Evolutionary conservation across 2,113 vertebrate species (phyloP).

Genomic region (Nothobranchius kuhntae): DNA sequence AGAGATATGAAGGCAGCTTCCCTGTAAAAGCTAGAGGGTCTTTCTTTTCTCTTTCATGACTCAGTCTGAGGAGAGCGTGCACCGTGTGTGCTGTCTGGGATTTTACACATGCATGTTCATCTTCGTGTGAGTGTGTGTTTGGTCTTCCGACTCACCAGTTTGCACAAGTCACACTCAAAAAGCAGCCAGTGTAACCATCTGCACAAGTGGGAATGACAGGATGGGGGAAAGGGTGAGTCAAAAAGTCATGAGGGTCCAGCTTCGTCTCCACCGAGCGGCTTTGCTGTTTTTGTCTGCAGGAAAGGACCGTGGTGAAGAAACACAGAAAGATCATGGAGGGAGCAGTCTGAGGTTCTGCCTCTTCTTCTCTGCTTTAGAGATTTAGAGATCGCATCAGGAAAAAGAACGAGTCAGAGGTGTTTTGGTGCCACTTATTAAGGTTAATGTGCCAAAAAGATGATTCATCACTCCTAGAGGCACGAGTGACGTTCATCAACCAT

Average conservation of each 20-base stretch:
- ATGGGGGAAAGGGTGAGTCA: conserved; percentile 32
- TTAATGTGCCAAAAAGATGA: conserved; percentile 32
- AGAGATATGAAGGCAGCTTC: conserved; percentile 32
- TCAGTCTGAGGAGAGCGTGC: conserved; percentile 16
- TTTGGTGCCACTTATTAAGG: conserved; percentile 11
- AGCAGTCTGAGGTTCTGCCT: conserved; percentile 12
- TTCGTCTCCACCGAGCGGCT: conserved; percentile 12
- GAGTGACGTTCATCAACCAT: conserved; percentile 45
- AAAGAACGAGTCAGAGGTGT: not conserved
- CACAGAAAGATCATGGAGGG: conserved; percentile 36
- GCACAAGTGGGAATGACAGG: conserved; percentile 22
- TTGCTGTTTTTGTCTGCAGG: conserved; percentile 31
- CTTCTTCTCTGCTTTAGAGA: conserved; percentile 24
- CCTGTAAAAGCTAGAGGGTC: conserved; percentile 28
- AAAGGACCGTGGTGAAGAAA: conserved; percentile 27
- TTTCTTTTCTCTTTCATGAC: conserved; percentile 20
- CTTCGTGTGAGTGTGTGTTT: not conserved
- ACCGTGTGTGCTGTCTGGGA: conserved; percentile 24
- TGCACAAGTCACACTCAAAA: conserved; percentile 48
- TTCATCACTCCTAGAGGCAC: conserved; percentile 40
- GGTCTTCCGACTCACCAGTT: conserved; percentile 12
- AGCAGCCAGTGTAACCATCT: conserved; percentile 57
- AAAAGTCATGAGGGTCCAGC: conserved; percentile 27
- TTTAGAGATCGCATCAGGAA: conserved; percentile 5
- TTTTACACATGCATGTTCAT: conserved; percentile 29